Conservation (phyloP, 1,140 invertebrate species). For the Aphidius gifuensis region DNA sequence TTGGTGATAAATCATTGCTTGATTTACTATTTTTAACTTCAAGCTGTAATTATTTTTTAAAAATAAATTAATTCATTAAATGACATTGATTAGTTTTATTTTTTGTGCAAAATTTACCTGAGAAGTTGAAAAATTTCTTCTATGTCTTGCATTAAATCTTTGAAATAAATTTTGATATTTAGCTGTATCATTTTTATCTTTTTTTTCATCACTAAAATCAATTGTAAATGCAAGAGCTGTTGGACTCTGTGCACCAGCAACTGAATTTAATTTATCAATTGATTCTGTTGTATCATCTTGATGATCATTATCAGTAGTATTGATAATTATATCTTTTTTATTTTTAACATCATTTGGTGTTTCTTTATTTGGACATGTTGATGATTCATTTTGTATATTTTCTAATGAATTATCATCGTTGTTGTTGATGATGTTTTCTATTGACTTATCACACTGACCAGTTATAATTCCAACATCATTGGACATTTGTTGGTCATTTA, state of each 20-base stretch:
- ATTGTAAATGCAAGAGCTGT: conserved; percentile 62
- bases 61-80: conserved; percentile 1
- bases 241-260: conserved; percentile 20
- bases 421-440: conserved; percentile 13
- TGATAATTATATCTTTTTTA: conserved; percentile 1
- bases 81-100: neutral
- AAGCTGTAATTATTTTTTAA: conserved; percentile 29
- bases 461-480: neutral
- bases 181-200: conserved; percentile 57
- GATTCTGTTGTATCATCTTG: conserved; percentile 16
- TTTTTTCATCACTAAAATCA: conserved; percentile 62
- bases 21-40: conserved; percentile 49
- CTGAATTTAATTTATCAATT: conserved; percentile 18
- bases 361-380: conserved; percentile 3
- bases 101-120: conserved; percentile 42
- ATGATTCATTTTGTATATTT: conserved; percentile 12
- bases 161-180: conserved; percentile 66
- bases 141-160: conserved; percentile 67
- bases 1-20: conserved; percentile 44
- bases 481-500: neutral
- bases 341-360: conserved; percentile 3
- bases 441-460: neutral
- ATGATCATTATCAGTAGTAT: too few relatives aligned
- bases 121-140: conserved; percentile 68
- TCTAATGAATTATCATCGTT: conserved; percentile 11